A percentile compares a stretch with the other conserved stretches of the same genome.
phyloP scores from a whole-genome alignment of 2,113 vertebrate genomes.

The Ursus arctos region DNA sequence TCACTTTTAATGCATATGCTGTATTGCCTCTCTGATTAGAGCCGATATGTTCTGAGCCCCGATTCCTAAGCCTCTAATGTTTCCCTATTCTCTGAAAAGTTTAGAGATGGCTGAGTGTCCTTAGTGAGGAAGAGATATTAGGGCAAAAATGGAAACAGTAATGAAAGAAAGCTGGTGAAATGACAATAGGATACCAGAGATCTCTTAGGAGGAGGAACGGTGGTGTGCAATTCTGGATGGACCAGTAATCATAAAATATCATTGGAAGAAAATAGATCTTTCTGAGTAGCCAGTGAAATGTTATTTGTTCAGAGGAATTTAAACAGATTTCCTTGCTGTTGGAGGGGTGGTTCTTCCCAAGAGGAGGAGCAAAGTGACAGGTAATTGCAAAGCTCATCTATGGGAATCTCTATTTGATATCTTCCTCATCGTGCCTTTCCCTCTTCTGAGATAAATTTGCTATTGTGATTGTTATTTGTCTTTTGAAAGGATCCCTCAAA shows the following conservation, averaged over 20 bases:
- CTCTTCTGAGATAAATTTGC: background rate
- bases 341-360: background rate
- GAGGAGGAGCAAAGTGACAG: background rate
- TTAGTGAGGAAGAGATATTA: background rate
- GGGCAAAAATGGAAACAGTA: background rate
- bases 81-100: slow-evolving; percentile 4
- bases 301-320: slow-evolving; percentile 3
- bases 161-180: background rate
- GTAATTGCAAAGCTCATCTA: background rate
- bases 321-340: background rate
- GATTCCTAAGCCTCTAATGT: background rate
- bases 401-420: background rate
- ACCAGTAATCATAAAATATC: background rate
- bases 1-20: background rate
- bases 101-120: background rate
- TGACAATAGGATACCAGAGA: background rate
- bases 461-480: background rate
- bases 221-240: background rate
- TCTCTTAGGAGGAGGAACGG: background rate
- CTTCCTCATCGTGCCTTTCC: background rate
- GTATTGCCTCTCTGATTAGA: background rate
- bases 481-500: slow-evolving; percentile 30
- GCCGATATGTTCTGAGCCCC: background rate
- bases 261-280: slow-evolving; percentile 1
- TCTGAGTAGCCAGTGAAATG: background rate